Base-by-base conservation (phyloP, 2,113 vertebrate genomes). In the Colaptes auratus region DNA sequence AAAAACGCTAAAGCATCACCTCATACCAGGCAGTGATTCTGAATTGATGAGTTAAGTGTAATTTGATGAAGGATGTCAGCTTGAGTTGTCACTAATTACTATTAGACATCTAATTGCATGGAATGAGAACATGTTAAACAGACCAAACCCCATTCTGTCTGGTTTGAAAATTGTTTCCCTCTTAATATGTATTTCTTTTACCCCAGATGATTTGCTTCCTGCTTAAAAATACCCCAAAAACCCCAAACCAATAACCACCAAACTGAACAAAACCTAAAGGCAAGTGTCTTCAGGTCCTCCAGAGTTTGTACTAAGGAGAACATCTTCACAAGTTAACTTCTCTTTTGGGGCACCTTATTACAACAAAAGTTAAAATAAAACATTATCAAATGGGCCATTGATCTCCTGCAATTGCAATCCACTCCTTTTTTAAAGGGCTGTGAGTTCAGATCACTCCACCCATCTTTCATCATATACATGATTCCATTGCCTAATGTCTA, bases 31-130 rank as follows among this genome's bases (percentile, higher is more conserved):
- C 19, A 76, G 56, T 4, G 42, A 89, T 56, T 81, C 1, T 42
- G 33, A 92, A 53, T 17, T 53, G 44, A 48, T 44, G 21, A 88
- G 80, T 95, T 86, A 82, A 80, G 23, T 2, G 12, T 60, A 60
- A 88, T 70, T 75, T 69, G 42, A 88, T 55, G 71, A 93, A 88
- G 36, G 58, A 85, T 60, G 72, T 70, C 75, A 58, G 56, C 36
- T 70, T 82, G 56, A 86, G 42, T 60, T 48, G 72, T 64, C 85
- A 74, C 25, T 88, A 83, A 92, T 91, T 73, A 82, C 36, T 25
- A 89, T 71, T 44, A 91, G 56, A 67, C 63, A 48, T 79, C 52
- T 94, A 95, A 95, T 75, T 93, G 55, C 74, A 65, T 24, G 82
- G 59, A 87, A 66, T 39, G 31, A 86, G 44, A 93, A 78, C 65